Base-by-base conservation (phyloP, 2,888 invertebrate genomes). In the Dicyrtomina minuta region DNA sequence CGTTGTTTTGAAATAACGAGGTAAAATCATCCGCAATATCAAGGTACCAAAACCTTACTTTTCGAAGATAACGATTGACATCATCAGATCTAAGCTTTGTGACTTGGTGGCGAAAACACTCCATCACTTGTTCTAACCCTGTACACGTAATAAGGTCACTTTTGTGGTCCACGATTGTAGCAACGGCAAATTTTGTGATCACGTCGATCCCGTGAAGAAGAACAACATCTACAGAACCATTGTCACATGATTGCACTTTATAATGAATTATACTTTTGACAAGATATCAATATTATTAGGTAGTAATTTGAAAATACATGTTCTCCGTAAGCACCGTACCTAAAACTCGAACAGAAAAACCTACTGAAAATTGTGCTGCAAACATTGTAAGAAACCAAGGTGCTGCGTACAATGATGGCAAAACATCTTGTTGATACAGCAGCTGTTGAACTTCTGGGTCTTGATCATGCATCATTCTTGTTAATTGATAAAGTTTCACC, bases 351-450 rank as follows among this genome's bases (percentile, higher is more conserved):
- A 33, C 33, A 22, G 96, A 96, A 83, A 97, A 96, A 1, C 96
- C 96, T 22, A 97, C 83, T 0, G 96, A 95, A 82, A 97, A 97
- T 83, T 96, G 96, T 65, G 96, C 96, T 51, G 97, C 95, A 83
- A 97, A 97, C 43, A 95, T 84, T 0, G 97, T 97, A 2, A 97
- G 86, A 80, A 97, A 89, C 97, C 97, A 97, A 0, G 97, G 96
- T 0, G 97, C 96, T 0, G 96, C 96, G 82, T 96, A 97, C 5
- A 97, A 83, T 0, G 96, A 95, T 0, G 96, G 96, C 0, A 93
- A 90, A 6, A 97, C 92, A 83, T 97, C 96, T 80, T 95, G 88
- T 51, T 79, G 78, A 76, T 85, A 84, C 15, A 87, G 84, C 79
- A 92, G 91, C 75, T 96, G 86, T 83, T 95, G 95, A 49, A 97